Conservation (phyloP, 2,113 vertebrate species). For the Corythaixoides concolor region DNA sequence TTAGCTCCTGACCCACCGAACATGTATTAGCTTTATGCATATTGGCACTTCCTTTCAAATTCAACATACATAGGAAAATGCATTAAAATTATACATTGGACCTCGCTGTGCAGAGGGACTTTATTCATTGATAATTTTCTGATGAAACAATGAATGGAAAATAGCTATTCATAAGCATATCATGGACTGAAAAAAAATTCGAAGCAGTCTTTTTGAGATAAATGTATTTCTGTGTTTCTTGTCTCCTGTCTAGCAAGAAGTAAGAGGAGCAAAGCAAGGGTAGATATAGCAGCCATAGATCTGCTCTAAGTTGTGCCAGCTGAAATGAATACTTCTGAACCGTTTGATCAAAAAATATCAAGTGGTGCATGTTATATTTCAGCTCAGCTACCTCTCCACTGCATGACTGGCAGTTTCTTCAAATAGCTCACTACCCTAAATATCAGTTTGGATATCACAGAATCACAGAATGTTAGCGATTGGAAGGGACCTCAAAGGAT, state of each 20-base stretch:
- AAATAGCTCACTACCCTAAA: neutral
- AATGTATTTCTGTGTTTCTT: neutral
- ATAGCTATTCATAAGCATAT: neutral
- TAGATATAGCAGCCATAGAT: neutral
- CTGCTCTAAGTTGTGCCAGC: neutral
- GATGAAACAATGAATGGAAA: neutral
- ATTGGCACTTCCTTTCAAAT: neutral
- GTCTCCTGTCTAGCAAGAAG: neutral
- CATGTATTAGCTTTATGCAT: neutral
- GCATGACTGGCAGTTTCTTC: neutral
- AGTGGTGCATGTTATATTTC: neutral
- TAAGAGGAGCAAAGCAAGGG: neutral
- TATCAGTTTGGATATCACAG: neutral
- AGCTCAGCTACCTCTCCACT: neutral
- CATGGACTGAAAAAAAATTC: neutral
- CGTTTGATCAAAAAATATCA: neutral
- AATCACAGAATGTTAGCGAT: too few relatives aligned
- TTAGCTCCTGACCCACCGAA: neutral
- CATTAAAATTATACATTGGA: neutral
- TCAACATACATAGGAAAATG: neutral
- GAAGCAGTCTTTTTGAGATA: neutral
- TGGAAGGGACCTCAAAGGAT: too few relatives aligned
- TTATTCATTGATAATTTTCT: neutral
- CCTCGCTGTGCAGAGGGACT: neutral
- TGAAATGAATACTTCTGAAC: neutral